Evolutionary conservation across 2,113 vertebrate species (phyloP), one percentile per base, ranked within the genome.

Genomic region (Pseudorhombus dupliciocellatus): DNA sequence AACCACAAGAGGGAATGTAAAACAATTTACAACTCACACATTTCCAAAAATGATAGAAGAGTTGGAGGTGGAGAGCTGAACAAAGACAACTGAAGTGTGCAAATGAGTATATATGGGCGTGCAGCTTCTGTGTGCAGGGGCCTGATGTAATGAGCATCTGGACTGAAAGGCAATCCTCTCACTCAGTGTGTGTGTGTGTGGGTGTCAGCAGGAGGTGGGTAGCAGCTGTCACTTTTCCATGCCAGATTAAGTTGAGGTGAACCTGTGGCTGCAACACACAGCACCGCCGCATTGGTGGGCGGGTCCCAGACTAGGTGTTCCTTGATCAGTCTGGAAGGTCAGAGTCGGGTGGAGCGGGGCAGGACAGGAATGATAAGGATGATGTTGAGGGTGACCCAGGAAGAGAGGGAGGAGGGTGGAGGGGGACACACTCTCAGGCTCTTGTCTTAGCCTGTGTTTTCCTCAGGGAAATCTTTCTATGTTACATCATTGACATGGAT

Each of bases 251-350:
- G 66, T 16, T 20, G 44, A 53, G 69, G 74, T 55, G 62, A 76
- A 70, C 59, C 70, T 64, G 56, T 12, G n/a, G 67, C 12, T 2
- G 16, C 25, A 46, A 42, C 80, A 66, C 70, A 84, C 59, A 30
- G 42, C 60, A 16, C 70, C 61, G 52, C 75, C 64, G 66, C 15
- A 6, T 59, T 64, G 78, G 73, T 58, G 72, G 76, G 75, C n/a
- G 79, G 34, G 54, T 68, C 75, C 68, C 56, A 73, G 72, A 80
- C 73, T 25, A 55, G 65, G 60, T 83, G 60, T 68, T 73, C 85
- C 88, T 89, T 87, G 89, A 92, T 89, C 75, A 80, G 85, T 86
- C 66, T 75, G 66, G 74, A 81, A 83, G 81, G 83, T 84, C 77
- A 71, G 66, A 62, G 74, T 67, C 14, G 4, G 75, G 52, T 3